phyloP scores from a whole-genome alignment of 2,113 vertebrate species.

The Symphodus melops region DNA sequence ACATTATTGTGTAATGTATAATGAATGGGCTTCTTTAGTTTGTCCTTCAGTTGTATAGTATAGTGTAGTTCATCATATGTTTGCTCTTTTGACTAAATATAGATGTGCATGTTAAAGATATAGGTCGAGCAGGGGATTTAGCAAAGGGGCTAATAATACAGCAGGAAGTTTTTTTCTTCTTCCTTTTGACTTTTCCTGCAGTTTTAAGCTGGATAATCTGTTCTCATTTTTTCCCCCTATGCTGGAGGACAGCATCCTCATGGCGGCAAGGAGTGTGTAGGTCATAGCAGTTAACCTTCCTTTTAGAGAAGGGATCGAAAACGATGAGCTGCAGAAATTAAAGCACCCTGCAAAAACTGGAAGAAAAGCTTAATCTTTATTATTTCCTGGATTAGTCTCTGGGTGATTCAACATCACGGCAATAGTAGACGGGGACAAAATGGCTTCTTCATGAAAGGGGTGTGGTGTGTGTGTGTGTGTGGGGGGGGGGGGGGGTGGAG shows the following conservation, averaged over 20 bases:
- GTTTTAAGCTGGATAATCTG: slow-evolving; percentile 42
- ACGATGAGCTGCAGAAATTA: slow-evolving; percentile 71
- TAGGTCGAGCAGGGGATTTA: too few species aligned
- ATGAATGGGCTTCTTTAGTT: too few species aligned
- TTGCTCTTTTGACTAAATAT: too few species aligned
- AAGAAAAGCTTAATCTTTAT: slow-evolving; percentile 66
- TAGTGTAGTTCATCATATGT: too few species aligned
- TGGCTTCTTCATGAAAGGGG: slow-evolving; percentile 43
- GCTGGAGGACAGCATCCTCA: slow-evolving; percentile 32
- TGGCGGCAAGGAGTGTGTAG: slow-evolving; percentile 48
- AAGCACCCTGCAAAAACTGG: slow-evolving; percentile 47
- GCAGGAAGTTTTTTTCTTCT: neutral
- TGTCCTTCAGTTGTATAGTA: too few species aligned
- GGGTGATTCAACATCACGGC: slow-evolving; percentile 72
- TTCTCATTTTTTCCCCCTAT: slow-evolving; percentile 34
- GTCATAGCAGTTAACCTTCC: slow-evolving; percentile 53
- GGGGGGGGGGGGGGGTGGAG: slow-evolving; percentile 20
- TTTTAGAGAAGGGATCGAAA: slow-evolving; percentile 51
- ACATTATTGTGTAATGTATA: too few species aligned
- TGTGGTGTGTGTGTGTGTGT: too few species aligned
- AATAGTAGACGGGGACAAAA: slow-evolving; percentile 57
- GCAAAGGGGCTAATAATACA: too few species aligned
- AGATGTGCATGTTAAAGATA: too few species aligned
- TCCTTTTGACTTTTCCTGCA: slow-evolving; percentile 9
- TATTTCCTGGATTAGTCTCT: slow-evolving; percentile 75